Evolutionary conservation across 37 sponge, comb jelly and placozoan species (phyloP), one percentile per base, ranked within the genome.

Genomic region (Halichondria panicea): DNA sequence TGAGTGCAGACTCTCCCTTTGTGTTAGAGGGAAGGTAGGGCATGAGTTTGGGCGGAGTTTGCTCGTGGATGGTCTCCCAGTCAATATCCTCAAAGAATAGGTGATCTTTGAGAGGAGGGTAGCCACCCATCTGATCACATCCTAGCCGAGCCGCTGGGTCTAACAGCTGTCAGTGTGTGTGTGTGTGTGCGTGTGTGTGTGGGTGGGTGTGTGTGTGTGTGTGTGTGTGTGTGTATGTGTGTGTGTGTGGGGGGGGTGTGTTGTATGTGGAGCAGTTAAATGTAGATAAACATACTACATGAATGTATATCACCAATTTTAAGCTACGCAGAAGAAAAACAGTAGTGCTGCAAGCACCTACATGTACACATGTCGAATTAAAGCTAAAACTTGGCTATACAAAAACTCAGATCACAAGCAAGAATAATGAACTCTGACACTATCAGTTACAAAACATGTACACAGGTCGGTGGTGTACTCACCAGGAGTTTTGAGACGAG

Each of bases 1-100:
- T 76, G 13, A 93, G 55, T 0, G 62, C 83, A 31, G 63, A 76
- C 36, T 88, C 88, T 5, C 79, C 94, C 74, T 95, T 89, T 9
- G 84, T 77, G 40, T 45, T 95, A 35, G 95, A 82, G 30, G 97
- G 97, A 22, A 96, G 83, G 77, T 88, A 96, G 22, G 97, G 95
- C 64, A 84, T 65, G 30, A 96, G 89, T 55, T 79, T 69, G 5
- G 97, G 97, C 25, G 97, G 97, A 13, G 62, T 60, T 44, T 80
- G 66, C 46, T 90, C 74, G 6, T 68, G 84, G 0, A 96, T 44
- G 0, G 41, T 79, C 15, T 93, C 94, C 97, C 97, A 96, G 4
- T 84, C 78, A 65, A 96, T 68, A 52, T 64, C 93, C 55, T 81
- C 57, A 68, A 79, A 96, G 88, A 96, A 96, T 21, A 67, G 48